A percentile compares a stretch with the other conserved stretches of the same genome.
Conservation (phyloP, 2,888 invertebrate species). For the Heterodera filipjevi region DNA sequence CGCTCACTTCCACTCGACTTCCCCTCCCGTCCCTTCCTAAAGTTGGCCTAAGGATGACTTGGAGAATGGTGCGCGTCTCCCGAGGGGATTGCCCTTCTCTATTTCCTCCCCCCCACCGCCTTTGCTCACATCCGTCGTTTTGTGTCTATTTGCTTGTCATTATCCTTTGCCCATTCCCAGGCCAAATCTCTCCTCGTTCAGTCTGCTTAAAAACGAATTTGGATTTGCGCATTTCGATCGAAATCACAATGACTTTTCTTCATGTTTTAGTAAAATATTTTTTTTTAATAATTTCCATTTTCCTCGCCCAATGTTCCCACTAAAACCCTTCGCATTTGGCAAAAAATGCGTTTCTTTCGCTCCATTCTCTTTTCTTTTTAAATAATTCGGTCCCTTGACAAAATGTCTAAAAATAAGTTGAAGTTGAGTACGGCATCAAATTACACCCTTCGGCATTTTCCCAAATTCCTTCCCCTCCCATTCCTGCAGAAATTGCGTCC, state of each 20-base stretch:
- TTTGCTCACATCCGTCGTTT: conserved; percentile 6
- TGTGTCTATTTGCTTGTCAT: conserved; percentile 28
- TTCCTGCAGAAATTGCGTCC: not conserved
- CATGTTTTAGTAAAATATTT: not conserved
- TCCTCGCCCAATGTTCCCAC: not conserved
- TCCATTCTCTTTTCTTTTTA: not conserved
- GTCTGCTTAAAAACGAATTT: not conserved
- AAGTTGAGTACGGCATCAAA: not conserved
- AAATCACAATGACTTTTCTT: not conserved
- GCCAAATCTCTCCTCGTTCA: not conserved
- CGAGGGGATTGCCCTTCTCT: conserved; percentile 15
- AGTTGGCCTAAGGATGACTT: conserved; percentile 12
- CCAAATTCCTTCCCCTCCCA: not conserved
- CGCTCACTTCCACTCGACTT: conserved; percentile 5
- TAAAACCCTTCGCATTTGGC: not conserved
- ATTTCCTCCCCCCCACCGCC: not conserved
- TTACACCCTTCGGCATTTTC: not conserved
- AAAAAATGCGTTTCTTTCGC: not conserved
- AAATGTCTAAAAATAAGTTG: not conserved
- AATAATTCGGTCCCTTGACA: not conserved
- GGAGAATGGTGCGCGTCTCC: conserved; percentile 21
- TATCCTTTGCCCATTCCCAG: conserved; percentile 10
- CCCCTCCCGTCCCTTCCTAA: not conserved
- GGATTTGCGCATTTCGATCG: not conserved
- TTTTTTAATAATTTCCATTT: not conserved